phyloP scores from a whole-genome alignment of 2,888 invertebrate genomes.

The Strigamia maritima region DNA sequence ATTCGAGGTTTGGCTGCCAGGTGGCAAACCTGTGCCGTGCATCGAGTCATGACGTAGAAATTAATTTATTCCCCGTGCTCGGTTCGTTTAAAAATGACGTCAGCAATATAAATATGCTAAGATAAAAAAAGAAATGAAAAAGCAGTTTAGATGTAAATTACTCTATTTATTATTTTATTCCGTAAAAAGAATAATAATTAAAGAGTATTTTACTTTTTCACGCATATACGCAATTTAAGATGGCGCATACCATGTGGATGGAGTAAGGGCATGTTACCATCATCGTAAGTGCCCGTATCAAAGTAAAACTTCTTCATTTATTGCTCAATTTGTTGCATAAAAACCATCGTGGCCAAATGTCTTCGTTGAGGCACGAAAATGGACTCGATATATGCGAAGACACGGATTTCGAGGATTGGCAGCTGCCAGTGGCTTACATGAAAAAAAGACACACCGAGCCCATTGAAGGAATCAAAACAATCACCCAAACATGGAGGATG shows the following conservation, averaged over 20 bases:
- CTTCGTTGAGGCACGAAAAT: constrained; percentile 29
- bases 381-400: constrained; percentile 34
- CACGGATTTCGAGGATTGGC: constrained; percentile 38
- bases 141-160: neutral
- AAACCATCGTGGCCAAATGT: constrained; percentile 5
- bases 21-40: neutral
- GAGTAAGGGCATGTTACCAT: neutral
- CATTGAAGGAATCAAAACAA: constrained; percentile 64
- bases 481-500: constrained; percentile 46
- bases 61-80: neutral
- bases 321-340: neutral
- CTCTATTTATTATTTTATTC: neutral
- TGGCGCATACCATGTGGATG: constrained; percentile 11
- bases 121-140: neutral
- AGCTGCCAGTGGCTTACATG: constrained; percentile 64
- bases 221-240: neutral
- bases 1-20: neutral
- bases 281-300: neutral
- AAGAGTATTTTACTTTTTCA: neutral
- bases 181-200: neutral
- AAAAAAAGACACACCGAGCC: constrained; percentile 70
- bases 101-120: neutral
- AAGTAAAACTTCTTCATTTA: neutral
- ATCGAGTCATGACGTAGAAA: neutral
- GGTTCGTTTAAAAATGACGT: neutral